phyloP scores from a whole-genome alignment of 2,888 invertebrate species.

The Tipula confusa region DNA sequence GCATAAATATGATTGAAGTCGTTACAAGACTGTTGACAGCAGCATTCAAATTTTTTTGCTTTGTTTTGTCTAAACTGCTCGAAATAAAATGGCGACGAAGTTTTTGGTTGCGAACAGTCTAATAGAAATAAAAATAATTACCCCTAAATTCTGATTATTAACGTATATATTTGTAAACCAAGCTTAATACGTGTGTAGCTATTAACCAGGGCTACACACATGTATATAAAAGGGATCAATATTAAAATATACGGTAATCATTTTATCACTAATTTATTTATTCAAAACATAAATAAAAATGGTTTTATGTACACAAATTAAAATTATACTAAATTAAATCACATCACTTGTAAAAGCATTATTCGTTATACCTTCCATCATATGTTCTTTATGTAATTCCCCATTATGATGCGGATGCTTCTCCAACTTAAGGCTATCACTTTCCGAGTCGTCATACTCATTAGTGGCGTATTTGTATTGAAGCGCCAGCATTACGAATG shows the following conservation, averaged over 20 bases:
- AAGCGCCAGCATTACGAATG: slow-evolving; percentile 76
- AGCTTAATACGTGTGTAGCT: not conserved
- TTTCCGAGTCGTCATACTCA: slow-evolving; percentile 39
- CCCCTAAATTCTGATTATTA: too few relatives aligned
- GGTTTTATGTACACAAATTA: not conserved
- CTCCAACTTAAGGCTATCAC: slow-evolving; percentile 34
- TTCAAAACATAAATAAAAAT: not conserved
- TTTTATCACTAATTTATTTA: not conserved
- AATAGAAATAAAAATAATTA: too few relatives aligned
- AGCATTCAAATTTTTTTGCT: not conserved
- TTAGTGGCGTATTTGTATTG: slow-evolving; percentile 67
- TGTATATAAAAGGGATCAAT: too few relatives aligned
- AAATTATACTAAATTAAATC: not conserved
- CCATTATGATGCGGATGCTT: slow-evolving; percentile 40
- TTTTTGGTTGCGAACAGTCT: too few relatives aligned
- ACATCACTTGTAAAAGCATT: slow-evolving; percentile 33
- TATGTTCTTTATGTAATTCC: not conserved
- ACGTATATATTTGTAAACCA: not conserved
- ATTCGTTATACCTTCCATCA: slow-evolving; percentile 30
- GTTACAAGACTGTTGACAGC: slow-evolving; percentile 8
- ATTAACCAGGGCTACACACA: too few relatives aligned
- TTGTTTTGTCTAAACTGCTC: not conserved
- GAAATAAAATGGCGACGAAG: not conserved
- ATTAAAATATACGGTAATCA: too few relatives aligned
- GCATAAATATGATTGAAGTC: not conserved